Percentiles rank a stretch among this genome's conserved stretches.
Conservation (phyloP, 2,113 vertebrate species). For the Lophochroa leadbeateri region DNA sequence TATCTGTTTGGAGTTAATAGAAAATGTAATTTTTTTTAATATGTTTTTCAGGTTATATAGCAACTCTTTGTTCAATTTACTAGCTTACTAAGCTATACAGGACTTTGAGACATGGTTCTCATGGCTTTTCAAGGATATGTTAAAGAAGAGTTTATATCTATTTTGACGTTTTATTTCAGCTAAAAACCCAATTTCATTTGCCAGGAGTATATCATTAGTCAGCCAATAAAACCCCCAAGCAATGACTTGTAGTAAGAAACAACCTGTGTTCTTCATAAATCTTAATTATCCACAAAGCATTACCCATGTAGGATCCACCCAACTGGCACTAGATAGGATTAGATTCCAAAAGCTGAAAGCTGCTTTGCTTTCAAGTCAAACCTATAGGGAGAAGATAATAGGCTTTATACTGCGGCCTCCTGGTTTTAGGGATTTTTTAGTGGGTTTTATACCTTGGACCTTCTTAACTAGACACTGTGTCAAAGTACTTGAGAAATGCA, state of each 20-base stretch:
- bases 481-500: neutral
- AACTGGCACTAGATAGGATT: neutral
- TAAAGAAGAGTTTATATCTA: neutral
- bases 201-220: neutral
- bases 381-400: neutral
- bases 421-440: neutral
- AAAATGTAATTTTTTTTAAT: neutral
- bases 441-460: neutral
- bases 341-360: neutral
- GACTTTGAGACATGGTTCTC: neutral
- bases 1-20: neutral
- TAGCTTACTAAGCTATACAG: neutral
- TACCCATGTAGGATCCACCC: accelerated
- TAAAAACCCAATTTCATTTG: neutral
- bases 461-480: neutral
- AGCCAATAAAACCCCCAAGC: neutral
- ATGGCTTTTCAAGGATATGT: neutral
- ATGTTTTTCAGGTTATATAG: neutral
- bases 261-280: neutral
- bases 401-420: neutral
- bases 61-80: neutral
- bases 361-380: neutral
- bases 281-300: neutral
- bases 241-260: neutral
- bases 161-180: neutral